These are phyloP conservation scores for Cinclus cinclus DNA, from an alignment of 2,113 vertebrate species.

Conservation along the genomic window DNA sequence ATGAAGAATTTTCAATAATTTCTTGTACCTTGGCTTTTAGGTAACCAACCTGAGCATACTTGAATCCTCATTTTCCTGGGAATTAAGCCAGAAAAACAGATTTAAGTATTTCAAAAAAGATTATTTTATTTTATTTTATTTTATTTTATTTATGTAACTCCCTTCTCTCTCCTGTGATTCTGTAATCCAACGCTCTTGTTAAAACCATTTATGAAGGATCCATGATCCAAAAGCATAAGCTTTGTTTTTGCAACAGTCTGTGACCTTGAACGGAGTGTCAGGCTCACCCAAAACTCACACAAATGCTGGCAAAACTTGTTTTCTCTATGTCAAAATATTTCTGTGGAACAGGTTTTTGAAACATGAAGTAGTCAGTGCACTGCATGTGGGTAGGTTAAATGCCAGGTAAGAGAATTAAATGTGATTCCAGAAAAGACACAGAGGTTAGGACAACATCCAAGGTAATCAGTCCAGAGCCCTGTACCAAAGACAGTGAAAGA, in stretches of 20 bases:
- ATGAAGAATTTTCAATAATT: not conserved
- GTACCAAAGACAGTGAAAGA: not conserved
- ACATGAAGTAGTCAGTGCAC: not conserved
- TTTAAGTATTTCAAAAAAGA: not conserved
- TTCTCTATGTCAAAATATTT: not conserved
- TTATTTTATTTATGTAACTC: not conserved
- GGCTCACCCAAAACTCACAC: not conserved
- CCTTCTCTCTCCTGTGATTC: not conserved
- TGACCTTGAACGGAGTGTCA: not conserved
- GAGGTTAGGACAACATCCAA: not conserved
- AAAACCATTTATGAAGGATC: not conserved
- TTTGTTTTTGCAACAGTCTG: not conserved
- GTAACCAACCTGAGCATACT: not conserved
- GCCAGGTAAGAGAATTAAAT: not conserved
- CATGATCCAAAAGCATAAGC: not conserved
- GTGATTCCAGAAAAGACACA: not conserved
- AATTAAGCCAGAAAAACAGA: not conserved
- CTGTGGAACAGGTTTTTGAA: not conserved
- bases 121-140: not conserved
- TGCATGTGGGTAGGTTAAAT: not conserved
- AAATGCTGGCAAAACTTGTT: not conserved
- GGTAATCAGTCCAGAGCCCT: not conserved
- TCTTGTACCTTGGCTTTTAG: not conserved
- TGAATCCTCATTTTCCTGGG: not conserved
- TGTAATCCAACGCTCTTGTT: not conserved